Evolutionary conservation across 2,888 invertebrate genomes (phyloP), one percentile per base, ranked within the genome.

Genomic region (Encarsia formosa): DNA sequence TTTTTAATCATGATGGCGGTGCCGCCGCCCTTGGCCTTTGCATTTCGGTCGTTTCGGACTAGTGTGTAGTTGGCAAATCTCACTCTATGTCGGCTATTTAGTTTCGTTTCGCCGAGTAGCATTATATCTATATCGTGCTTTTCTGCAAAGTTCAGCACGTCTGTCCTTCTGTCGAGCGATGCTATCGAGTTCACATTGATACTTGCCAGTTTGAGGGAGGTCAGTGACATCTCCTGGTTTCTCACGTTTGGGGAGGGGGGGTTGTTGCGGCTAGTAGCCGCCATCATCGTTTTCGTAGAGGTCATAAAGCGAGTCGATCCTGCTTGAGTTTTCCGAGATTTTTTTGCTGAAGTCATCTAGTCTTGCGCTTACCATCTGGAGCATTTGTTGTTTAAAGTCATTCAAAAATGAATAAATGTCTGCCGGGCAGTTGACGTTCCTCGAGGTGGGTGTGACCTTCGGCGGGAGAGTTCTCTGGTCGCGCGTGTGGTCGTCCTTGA

Each of bases 81-180:
- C 6, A 11, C 8, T 11, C 11, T 26, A 11, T 26, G 26, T 26
- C 11, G 26, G 8, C 8, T 6, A 8, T 26, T 26, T 11, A 26
- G 26, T 26, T 58, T 58, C 1, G 54, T 57, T 54, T 59, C 57
- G 5, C 37, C 38, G 8, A 59, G 4, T 9, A 59, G 23, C 1
- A 50, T 26, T 4, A 57, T 48, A 29, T 57, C 54, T 3, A 42
- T 37, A 2, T 34, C 26, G 9, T 47, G 8, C 11, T 19, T 29
- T 29, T 47, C 38, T 4, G 46, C 16, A 22, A 56, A 53, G 4
- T 45, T 8, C 1, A 48, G 1, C 8, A 58, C 19, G 11, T 47
- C 46, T 2, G 24, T 20, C 11, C 59, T 42, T 38, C 55, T 52
- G 5, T 56, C 23, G 18, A 56, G 44, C 1, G 56, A n/a, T 1